Evolutionary conservation across 1,140 invertebrate genomes (phyloP).

Genomic region (Helicoverpa armigera): DNA sequence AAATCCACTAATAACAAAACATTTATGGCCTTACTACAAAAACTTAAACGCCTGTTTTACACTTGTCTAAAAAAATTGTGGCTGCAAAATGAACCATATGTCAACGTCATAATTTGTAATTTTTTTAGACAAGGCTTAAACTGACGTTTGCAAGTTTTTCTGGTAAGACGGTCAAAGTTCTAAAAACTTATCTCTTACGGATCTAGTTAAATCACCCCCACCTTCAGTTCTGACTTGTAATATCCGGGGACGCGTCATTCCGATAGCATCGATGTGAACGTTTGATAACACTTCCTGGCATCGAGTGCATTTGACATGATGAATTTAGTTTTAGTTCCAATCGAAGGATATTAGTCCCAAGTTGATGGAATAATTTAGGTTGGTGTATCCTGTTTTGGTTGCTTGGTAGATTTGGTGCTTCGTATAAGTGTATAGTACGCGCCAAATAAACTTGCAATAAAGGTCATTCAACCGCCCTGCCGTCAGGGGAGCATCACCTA

Average conservation of each 20-base stretch:
- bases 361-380: neutral
- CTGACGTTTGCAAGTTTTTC: too few relatives aligned
- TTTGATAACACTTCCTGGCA: conserved; percentile 49
- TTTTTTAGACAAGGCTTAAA: too few relatives aligned
- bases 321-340: conserved; percentile 37
- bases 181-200: neutral
- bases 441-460: too few relatives aligned
- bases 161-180: too few relatives aligned
- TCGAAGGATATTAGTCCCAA: neutral
- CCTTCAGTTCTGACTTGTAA: conserved; percentile 49
- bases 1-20: neutral
- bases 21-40: too few relatives aligned
- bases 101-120: too few relatives aligned
- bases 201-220: conserved; percentile 36
- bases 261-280: conserved; percentile 27
- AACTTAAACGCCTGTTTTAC: too few relatives aligned
- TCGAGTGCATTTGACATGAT: conserved; percentile 9
- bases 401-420: neutral
- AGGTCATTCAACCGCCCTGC: too few relatives aligned
- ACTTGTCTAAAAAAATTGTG: too few relatives aligned
- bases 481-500: too few relatives aligned
- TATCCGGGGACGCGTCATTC: conserved; percentile 47
- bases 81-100: too few relatives aligned
- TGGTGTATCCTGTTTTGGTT: neutral
- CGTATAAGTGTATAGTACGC: neutral